These are phyloP conservation scores for Nibea albiflora DNA, from an alignment of 2,113 vertebrate species.

Conservation along the genomic window DNA sequence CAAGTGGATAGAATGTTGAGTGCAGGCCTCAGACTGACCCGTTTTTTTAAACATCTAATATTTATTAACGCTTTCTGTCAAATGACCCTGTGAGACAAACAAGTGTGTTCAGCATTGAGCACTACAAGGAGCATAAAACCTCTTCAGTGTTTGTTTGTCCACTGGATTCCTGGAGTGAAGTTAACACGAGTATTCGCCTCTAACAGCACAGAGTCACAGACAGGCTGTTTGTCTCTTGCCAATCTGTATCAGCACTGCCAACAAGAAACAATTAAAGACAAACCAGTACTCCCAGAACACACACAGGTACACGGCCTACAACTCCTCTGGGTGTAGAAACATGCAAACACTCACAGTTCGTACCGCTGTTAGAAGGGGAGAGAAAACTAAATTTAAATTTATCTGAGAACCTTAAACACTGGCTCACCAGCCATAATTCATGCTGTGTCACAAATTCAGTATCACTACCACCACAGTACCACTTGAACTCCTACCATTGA, in stretches of 20 bases:
- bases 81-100: constrained; percentile 24
- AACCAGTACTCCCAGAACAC: background rate
- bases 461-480: no score
- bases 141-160: constrained; percentile 1
- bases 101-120: constrained; percentile 17
- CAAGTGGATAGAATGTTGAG: background rate
- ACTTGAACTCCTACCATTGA: background rate
- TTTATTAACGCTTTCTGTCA: constrained; percentile 34
- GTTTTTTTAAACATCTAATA: constrained; percentile 7
- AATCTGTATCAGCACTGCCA: constrained; percentile 11
- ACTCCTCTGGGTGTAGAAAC: background rate
- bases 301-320: background rate
- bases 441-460: background rate
- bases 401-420: background rate
- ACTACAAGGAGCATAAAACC: background rate
- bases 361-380: no score
- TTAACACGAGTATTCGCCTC: background rate
- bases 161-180: constrained; percentile 6
- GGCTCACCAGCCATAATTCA: background rate
- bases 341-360: background rate
- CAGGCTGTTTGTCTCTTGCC: constrained; percentile 26
- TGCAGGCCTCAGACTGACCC: constrained; percentile 14
- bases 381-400: background rate
- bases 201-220: constrained; percentile 5
- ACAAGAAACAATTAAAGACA: background rate